Evolutionary conservation across 2,113 vertebrate genomes (phyloP), one percentile per base, ranked within the genome.

Genomic region (Neotragus moschatus): DNA sequence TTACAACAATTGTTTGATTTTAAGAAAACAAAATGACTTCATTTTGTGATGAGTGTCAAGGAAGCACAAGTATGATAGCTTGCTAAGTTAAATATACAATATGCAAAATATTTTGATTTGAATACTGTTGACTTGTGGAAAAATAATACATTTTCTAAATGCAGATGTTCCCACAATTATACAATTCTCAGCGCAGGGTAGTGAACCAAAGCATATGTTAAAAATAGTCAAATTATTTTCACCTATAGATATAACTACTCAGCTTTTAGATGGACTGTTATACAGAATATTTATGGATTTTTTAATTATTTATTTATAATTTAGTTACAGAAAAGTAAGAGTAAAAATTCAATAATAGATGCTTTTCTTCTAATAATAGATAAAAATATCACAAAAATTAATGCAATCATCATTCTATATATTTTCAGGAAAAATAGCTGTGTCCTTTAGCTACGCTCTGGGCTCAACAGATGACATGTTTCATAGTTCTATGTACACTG

Each of bases 1-100:
- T 98, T 98, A 98, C 87, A 91, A 82, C 85, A 91, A 97, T 97
- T 98, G 97, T 98, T 98, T 98, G 92, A 98, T 97, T 97, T 98
- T 98, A 98, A 98, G 98, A 58, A 97, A 98, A 86, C 45, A 96
- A 96, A 96, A 98, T 97, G 9, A 98, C 98, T 98, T 98, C 95
- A 96, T 98, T 98, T 98, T 96, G 88, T 87, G 89, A 96, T 43
- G 75, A 94, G 77, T 95, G 56, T 97, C 91, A 96, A 98, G 91
- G 60, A 98, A 98, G 84, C 33, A 96, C 79, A 93, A 93, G 96
- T 98, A 92, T 97, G 93, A 97, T 89, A 94, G 85, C 97, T 98
- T 97, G 75, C 97, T 98, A 92, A 95, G 80, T 94, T 96, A 43
- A 94, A 91, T 93, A 92, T 92, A 98, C 96, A 98, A 97, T 98